Evolutionary conservation across 64 coral and sea anemone species (phyloP).

Genomic region (Platygyra sinensis): DNA sequence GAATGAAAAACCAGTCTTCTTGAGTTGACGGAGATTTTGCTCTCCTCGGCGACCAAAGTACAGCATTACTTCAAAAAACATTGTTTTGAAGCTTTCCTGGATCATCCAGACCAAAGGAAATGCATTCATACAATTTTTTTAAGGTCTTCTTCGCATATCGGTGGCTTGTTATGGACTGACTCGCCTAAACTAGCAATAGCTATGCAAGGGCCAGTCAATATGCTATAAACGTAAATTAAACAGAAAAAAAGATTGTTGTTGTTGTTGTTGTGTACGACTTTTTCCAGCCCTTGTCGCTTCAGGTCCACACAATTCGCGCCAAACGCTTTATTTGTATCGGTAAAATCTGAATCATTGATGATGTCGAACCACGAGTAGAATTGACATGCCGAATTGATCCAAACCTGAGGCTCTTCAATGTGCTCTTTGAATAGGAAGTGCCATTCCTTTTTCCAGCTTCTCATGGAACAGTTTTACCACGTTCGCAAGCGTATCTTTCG

Average conservation of each 20-base stretch:
- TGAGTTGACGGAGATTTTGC: constrained; percentile 54
- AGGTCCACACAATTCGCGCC: constrained; percentile 26
- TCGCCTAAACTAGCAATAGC: too few relatives aligned
- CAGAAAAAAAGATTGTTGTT: too few relatives aligned
- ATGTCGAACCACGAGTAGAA: constrained; percentile 2
- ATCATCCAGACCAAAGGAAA: constrained; percentile 7
- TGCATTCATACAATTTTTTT: constrained; percentile 64
- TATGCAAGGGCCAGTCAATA: too few relatives aligned
- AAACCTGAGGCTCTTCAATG: constrained; percentile 42
- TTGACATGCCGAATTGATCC: constrained; percentile 58
- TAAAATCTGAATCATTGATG: too few relatives aligned
- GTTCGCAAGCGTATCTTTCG: constrained; percentile 27
- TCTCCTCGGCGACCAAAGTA: constrained; percentile 57
- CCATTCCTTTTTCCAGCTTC: constrained; percentile 61
- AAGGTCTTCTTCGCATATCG: too few relatives aligned
- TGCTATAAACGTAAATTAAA: too few relatives aligned
- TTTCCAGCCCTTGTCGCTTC: too few relatives aligned
- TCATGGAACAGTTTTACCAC: constrained; percentile 55
- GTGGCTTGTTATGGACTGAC: too few relatives aligned
- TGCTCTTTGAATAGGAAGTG: constrained; percentile 49
- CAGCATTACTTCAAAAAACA: constrained; percentile 44
- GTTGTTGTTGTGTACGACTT: too few relatives aligned
- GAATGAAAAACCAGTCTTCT: constrained; percentile 51
- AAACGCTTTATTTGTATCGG: constrained; percentile 22
- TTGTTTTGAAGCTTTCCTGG: constrained; percentile 67